A percentile compares a stretch with the other conserved stretches of the same genome.
Conservation (phyloP, 1,140 invertebrate genomes). For the Brachionus rotundiformis region DNA sequence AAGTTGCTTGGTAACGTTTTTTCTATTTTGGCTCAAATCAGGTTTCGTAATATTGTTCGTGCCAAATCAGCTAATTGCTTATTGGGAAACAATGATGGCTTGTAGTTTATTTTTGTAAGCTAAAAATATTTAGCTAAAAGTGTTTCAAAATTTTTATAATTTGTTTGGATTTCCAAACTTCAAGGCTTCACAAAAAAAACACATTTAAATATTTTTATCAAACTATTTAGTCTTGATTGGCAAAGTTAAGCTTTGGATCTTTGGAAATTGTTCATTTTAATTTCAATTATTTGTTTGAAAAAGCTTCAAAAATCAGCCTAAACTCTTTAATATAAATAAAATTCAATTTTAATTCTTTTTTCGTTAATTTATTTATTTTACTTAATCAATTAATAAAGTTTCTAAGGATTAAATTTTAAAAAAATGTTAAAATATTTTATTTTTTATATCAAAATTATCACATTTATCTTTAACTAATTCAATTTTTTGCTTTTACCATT, state of each 20-base stretch:
- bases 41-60: constrained; percentile 17
- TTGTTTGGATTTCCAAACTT: neutral
- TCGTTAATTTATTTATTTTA: too few species aligned
- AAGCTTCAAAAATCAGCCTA: too few species aligned
- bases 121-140: neutral
- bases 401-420: too few species aligned
- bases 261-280: neutral
- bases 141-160: neutral
- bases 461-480: too few species aligned
- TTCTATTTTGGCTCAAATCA: neutral
- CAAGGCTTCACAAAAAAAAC: neutral
- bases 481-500: too few species aligned
- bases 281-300: too few species aligned
- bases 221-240: neutral
- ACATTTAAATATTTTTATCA: neutral
- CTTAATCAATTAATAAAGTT: too few species aligned
- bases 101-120: neutral
- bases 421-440: too few species aligned
- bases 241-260: neutral
- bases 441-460: too few species aligned
- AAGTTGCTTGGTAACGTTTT: constrained; percentile 43
- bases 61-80: constrained; percentile 21
- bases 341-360: too few species aligned
- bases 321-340: too few species aligned
- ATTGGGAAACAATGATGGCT: too few species aligned